These are phyloP conservation scores for Cephalotes varians DNA, from an alignment of 2,888 invertebrate species.

Conservation along the genomic window DNA sequence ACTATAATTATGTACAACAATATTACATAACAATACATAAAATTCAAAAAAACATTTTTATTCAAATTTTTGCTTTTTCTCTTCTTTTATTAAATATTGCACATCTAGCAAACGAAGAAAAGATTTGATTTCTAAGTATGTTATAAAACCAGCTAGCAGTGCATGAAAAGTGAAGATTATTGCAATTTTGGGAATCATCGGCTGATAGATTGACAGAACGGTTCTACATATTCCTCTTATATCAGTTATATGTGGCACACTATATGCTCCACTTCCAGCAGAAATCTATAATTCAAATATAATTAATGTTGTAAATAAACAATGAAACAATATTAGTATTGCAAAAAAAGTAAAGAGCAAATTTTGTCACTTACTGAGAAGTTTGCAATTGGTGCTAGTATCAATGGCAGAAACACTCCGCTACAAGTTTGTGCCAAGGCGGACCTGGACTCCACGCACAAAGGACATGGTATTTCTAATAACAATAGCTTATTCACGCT, in stretches of 20 bases:
- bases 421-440: constrained; percentile 87
- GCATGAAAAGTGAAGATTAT: constrained; percentile 84
- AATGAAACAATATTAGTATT: constrained; percentile 83
- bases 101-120: constrained; percentile 42
- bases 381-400: constrained; percentile 88
- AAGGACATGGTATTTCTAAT: constrained; percentile 88
- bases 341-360: constrained; percentile 87
- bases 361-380: constrained; percentile 87
- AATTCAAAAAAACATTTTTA: background rate
- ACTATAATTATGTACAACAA: constrained; percentile 11
- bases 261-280: background rate
- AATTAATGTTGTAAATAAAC: background rate
- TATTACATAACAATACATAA: background rate
- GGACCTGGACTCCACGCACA: constrained; percentile 89
- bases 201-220: background rate
- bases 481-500: constrained; percentile 88
- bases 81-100: background rate
- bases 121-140: constrained; percentile 88
- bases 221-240: background rate
- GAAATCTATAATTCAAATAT: background rate
- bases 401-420: constrained; percentile 88
- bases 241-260: background rate
- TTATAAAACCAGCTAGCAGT: constrained; percentile 87
- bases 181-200: constrained; percentile 14
- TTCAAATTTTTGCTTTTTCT: background rate